Evolutionary conservation across 1,140 invertebrate genomes (phyloP).

Genomic region (Semibalanus balanoides): DNA sequence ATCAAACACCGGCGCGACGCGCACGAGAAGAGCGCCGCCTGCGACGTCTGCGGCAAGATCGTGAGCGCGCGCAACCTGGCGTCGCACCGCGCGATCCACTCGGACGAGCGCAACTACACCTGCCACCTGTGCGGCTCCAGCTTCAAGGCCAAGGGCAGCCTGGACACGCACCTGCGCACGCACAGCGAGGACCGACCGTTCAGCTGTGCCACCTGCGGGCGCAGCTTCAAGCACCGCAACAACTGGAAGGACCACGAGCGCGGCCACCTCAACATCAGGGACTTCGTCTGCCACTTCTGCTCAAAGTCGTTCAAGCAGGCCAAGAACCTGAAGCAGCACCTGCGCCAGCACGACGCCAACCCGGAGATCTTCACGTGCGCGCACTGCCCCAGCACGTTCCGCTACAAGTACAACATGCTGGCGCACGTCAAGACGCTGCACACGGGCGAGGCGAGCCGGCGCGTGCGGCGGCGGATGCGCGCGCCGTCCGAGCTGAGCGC

Average conservation of each 20-base stretch:
- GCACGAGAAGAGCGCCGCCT: conserved; percentile 1
- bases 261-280: conserved; percentile 20
- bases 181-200: conserved; percentile 26
- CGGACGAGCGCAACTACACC: conserved; percentile 4
- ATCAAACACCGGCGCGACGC: background rate
- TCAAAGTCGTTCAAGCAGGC: conserved; percentile 20
- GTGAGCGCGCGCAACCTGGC: conserved; percentile 5
- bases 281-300: conserved; percentile 19
- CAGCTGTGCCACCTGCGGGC: conserved; percentile 21
- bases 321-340: conserved; percentile 21
- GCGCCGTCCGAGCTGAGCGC: background rate
- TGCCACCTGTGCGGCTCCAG: conserved; percentile 5
- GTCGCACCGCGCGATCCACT: conserved; percentile 3
- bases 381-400: conserved; percentile 3
- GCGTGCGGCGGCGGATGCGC: conserved; percentile 1
- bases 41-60: background rate
- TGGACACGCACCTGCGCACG: conserved; percentile 28
- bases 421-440: conserved; percentile 4
- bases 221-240: conserved; percentile 18
- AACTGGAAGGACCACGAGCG: conserved; percentile 16
- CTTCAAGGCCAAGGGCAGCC: conserved; percentile 24
- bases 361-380: conserved; percentile 5
- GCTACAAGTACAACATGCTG: conserved; percentile 5
- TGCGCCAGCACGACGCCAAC: conserved; percentile 20
- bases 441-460: background rate